Evolutionary conservation across 1,140 invertebrate species (phyloP).

Genomic region (Temnothorax nylanderi): DNA sequence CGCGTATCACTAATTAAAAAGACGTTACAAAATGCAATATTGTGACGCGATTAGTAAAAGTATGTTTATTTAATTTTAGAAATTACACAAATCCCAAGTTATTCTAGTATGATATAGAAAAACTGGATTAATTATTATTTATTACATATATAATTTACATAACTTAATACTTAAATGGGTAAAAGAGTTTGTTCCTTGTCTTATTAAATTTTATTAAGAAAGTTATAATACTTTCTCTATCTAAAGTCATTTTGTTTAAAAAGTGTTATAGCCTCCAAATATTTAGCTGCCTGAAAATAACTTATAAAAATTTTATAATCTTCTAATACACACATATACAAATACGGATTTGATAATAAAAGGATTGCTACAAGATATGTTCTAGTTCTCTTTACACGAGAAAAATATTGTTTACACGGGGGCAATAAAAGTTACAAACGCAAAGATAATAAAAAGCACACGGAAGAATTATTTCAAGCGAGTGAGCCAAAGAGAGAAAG

Average conservation of each 20-base stretch:
- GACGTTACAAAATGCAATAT: constrained; percentile 4
- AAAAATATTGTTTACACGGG: not conserved
- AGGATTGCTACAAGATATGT: not conserved
- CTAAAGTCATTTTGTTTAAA: not conserved
- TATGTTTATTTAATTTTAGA: not conserved
- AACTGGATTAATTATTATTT: too few species aligned
- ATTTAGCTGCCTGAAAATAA: not conserved
- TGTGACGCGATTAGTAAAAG: not conserved
- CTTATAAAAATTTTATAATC: not conserved
- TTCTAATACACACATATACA: not conserved
- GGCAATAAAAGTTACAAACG: not conserved
- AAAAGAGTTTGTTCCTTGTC: not conserved
- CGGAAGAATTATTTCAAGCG: constrained; percentile 3
- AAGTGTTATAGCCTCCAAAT: not conserved
- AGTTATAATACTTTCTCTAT: not conserved
- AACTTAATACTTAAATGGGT: not conserved
- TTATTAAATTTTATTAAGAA: not conserved
- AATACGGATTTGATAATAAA: not conserved
- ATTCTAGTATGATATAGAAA: too few species aligned
- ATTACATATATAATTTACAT: not conserved
- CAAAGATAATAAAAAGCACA: not conserved
- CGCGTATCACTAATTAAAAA: constrained; percentile 33
- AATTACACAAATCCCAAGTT: too few species aligned
- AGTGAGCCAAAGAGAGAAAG: not conserved
- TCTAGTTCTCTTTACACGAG: not conserved